Evolutionary conservation across 2,113 vertebrate genomes (phyloP).

Genomic region (Vidua macroura): DNA sequence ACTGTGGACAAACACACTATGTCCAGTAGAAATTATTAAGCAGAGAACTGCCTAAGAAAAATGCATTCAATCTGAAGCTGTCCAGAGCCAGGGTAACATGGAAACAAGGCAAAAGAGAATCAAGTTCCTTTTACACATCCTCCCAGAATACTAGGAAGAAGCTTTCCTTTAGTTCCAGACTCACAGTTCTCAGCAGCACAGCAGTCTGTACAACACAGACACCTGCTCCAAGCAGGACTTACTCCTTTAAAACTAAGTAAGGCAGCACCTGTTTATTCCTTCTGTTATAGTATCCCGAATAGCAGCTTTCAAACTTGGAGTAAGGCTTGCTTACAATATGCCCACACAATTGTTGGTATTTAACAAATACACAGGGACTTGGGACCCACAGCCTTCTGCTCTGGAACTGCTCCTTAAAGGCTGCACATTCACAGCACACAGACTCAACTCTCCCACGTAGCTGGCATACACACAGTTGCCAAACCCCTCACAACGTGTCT

Average conservation of each 20-base stretch:
- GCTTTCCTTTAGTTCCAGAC: neutral
- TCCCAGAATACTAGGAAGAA: neutral
- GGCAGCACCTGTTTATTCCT: neutral
- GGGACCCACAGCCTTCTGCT: neutral
- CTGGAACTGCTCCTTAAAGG: neutral
- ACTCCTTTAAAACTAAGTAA: neutral
- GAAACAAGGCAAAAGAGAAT: neutral
- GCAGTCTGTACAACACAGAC: neutral
- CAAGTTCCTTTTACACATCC: neutral
- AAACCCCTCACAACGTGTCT: neutral
- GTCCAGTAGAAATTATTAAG: neutral
- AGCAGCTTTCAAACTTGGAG: neutral
- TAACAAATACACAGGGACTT: neutral
- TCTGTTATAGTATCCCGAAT: neutral
- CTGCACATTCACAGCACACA: neutral
- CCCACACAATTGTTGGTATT: neutral
- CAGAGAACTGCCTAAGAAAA: neutral
- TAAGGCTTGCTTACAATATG: neutral
- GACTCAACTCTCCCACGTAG: neutral
- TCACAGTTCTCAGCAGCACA: neutral
- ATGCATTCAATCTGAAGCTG: neutral
- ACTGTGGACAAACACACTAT: neutral
- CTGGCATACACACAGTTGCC: neutral
- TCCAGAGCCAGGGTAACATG: neutral
- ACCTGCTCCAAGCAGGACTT: neutral